Evolutionary conservation across 2,113 vertebrate species (phyloP).

Genomic region (Lamprologus sp.): DNA sequence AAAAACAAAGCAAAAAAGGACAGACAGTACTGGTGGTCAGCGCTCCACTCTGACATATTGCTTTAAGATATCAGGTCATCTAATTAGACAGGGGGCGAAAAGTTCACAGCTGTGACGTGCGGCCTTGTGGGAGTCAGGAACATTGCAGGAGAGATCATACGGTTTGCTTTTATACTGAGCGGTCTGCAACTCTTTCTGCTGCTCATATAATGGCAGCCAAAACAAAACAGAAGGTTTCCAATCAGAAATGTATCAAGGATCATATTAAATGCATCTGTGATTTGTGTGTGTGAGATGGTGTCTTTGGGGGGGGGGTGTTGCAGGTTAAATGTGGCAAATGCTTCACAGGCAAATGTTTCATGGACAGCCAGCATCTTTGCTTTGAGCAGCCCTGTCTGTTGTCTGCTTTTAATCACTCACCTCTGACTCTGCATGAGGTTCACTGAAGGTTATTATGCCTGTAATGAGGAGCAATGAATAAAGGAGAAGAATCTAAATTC

Average conservation of each 20-base stretch:
- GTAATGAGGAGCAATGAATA: not conserved
- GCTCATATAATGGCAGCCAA: not conserved
- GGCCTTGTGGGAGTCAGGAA: conserved; percentile 38
- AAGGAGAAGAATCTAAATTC: not conserved
- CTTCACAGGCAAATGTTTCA: not conserved
- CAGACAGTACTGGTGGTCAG: conserved; percentile 13
- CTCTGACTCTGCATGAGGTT: not conserved
- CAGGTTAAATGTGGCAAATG: not conserved
- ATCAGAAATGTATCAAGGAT: not conserved
- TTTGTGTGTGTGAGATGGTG: not conserved
- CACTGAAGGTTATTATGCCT: not conserved
- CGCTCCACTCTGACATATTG: conserved; percentile 30
- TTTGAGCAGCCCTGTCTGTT: not conserved
- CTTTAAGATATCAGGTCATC: conserved; percentile 52
- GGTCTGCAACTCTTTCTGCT: conserved; percentile 4
- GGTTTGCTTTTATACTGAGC: conserved; percentile 29
- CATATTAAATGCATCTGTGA: not conserved
- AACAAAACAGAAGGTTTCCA: not conserved
- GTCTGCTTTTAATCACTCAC: not conserved
- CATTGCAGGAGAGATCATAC: conserved; percentile 34
- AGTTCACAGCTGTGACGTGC: conserved; percentile 59
- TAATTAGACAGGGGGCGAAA: conserved; percentile 61
- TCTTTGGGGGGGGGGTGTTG: not conserved
- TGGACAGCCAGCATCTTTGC: not conserved
- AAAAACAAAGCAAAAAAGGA: not conserved